Evolutionary conservation across 2,888 invertebrate species (phyloP), one percentile per base, ranked within the genome.

Genomic region (Dryobotodes eremita): DNA sequence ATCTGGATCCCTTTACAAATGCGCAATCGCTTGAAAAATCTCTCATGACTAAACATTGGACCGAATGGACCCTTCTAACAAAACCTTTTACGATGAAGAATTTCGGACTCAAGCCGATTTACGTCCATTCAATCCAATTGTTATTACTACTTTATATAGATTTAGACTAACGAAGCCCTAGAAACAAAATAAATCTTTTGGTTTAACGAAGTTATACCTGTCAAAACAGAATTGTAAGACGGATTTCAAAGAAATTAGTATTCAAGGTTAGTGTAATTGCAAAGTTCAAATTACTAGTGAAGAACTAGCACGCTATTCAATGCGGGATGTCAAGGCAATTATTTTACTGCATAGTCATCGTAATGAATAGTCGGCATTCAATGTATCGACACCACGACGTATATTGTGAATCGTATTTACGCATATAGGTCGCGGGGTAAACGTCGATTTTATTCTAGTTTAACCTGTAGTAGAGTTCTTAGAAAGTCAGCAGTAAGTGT

Each of bases 21-120:
- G 69, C 59, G 71, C 79, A 84, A 82, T 80, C 79, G 53, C 66
- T 77, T 82, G 79, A 82, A 86, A 87, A 86, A 84, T 82, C 76
- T 75, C 80, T 80, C 70, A 55, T 64, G 68, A 48, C 69, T 69
- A 73, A 70, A 64, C 64, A 75, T 81, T 61, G 48, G 13, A 71
- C 64, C 75, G 69, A 73, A 70, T 61, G 57, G 23, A 78, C 59
- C 77, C 65, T 81, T 72, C 59, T 61, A 55, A 75, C 79, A 76
- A 69, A 77, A 68, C 65, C 65, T 71, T 84, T 73, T 66, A 77
- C 69, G 55, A 65, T 17, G 26, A 64, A 75, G 20, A 72, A 77
- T 71, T 64, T 59, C 23, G 62, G 57, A 48, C 64, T 48, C 42
- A 80, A 86, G 46, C 74, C 75, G 71, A 74, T 71, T 76, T 59